These are phyloP conservation scores for Zootoca vivipara DNA, from an alignment of 2,113 vertebrate genomes.

Conservation along the genomic window DNA sequence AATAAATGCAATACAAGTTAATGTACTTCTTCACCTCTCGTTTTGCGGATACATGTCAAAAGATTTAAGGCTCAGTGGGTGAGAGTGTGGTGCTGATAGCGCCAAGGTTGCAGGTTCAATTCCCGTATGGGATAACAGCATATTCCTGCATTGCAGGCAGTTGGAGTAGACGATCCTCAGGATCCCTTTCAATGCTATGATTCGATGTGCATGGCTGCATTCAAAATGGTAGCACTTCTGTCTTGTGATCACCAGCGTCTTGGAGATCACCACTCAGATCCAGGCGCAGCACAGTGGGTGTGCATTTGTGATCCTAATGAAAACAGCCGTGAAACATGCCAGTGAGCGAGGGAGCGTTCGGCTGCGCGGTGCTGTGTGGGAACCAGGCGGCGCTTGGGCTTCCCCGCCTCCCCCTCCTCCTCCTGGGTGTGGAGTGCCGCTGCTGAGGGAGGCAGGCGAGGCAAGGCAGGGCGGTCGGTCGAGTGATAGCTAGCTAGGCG, in stretches of 20 bases:
- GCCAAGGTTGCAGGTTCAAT: too few species aligned
- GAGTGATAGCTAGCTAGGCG: neutral
- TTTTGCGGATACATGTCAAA: neutral
- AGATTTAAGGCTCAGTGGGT: neutral
- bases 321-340: neutral
- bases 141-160: too few species aligned
- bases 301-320: neutral
- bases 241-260: neutral
- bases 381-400: slow-evolving; percentile 83
- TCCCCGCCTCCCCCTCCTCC: slow-evolving; percentile 73
- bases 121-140: too few species aligned
- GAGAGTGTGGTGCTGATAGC: too few species aligned
- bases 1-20: neutral
- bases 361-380: slow-evolving; percentile 93
- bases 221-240: neutral
- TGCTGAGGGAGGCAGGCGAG: neutral
- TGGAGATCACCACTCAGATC: neutral
- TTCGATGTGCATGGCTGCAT: neutral
- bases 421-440: slow-evolving; percentile 66
- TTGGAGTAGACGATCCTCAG: too few species aligned
- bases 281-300: neutral
- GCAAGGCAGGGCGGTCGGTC: neutral
- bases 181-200: too few species aligned
- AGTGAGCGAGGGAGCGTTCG: slow-evolving; percentile 5
- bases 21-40: neutral